Conservation (phyloP, 2,113 vertebrate species). For the Ia io region DNA sequence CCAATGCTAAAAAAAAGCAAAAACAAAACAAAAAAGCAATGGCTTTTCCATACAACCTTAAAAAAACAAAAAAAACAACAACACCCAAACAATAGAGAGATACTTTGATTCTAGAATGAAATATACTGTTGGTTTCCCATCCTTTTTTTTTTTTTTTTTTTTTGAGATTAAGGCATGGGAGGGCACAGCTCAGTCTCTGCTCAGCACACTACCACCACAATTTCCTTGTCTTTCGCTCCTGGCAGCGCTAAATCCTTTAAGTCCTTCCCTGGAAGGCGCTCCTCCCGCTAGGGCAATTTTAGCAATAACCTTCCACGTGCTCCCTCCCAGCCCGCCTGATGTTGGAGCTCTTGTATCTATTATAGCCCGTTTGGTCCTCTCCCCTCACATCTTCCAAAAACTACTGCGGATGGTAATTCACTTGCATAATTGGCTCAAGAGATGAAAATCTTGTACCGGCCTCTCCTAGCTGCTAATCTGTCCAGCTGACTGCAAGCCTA, state of each 20-base stretch:
- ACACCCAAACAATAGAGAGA: too few species aligned
- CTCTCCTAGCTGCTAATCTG: constrained; percentile 87
- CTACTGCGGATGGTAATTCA: constrained; percentile 83
- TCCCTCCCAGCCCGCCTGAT: constrained; percentile 47
- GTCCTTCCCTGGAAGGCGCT: constrained; percentile 79
- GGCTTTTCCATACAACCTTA: background rate
- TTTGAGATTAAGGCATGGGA: constrained; percentile 73
- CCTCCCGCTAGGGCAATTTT: constrained; percentile 74
- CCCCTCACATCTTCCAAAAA: constrained; percentile 80
- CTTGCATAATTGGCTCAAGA: constrained; percentile 87
- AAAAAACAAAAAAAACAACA: constrained; percentile 25
- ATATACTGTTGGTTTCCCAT: constrained; percentile 62
- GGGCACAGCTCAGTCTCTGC: constrained; percentile 65
- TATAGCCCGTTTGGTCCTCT: constrained; percentile 68
- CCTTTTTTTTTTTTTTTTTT: constrained; percentile 70
- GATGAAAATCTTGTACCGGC: constrained; percentile 89
- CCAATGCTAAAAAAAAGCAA: background rate
- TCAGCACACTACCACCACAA: constrained; percentile 67
- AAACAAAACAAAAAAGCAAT: background rate
- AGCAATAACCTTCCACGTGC: constrained; percentile 67
- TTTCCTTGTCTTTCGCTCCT: constrained; percentile 75
- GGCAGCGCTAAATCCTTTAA: constrained; percentile 81
- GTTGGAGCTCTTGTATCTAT: constrained; percentile 73
- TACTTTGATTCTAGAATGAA: constrained; percentile 46
- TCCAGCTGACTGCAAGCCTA: constrained; percentile 90